Evolutionary conservation across 2,888 invertebrate genomes (phyloP), one percentile per base, ranked within the genome.

Genomic region (Tineola bisselliella): DNA sequence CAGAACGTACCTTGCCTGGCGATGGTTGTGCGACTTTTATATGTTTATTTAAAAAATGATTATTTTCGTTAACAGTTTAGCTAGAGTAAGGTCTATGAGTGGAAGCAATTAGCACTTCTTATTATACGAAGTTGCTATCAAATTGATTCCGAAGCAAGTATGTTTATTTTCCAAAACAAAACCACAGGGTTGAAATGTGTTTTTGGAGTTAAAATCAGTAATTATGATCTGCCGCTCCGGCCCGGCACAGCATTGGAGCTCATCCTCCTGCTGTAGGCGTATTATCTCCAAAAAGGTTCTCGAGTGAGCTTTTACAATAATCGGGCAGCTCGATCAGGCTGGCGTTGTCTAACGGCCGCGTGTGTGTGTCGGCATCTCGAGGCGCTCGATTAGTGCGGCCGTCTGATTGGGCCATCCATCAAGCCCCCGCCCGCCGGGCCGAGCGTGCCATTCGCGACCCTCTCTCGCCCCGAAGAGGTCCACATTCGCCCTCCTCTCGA

Each of bases 371-470:
- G 73, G 71, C 72, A 31, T 75, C 76, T 73, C 80, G 74, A 76
- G 78, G 78, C 84, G 83, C 81, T 79, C 79, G 82, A 77, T 79
- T 75, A 77, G 77, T 74, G 78, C 82, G 74, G 83, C 81, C 80
- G 84, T 83, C 83, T 81, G 84, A 84, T 84, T 86, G 81, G 87
- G 86, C 88, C 88, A 89, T 89, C 88, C 87, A 88, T 88, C 88
- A 86, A 15, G 15, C 48, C 48, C 66, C 70, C 69, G 77, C 75
- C 75, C 71, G 60, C 63, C 62, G 75, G n/a, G 2, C 15, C 10
- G 13, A 70, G 70, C 65, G 69, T 73, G 65, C 73, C 76, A 48
- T 48, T 48, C 10, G n/a, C 13, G 48, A 48, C 48, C 44, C 44
- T 30, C 18, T 11, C 15, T 17, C 15, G n/a, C 52, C 60, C 44